Evolutionary conservation across 2,888 invertebrate species (phyloP).

Genomic region (Volucella zonaria): DNA sequence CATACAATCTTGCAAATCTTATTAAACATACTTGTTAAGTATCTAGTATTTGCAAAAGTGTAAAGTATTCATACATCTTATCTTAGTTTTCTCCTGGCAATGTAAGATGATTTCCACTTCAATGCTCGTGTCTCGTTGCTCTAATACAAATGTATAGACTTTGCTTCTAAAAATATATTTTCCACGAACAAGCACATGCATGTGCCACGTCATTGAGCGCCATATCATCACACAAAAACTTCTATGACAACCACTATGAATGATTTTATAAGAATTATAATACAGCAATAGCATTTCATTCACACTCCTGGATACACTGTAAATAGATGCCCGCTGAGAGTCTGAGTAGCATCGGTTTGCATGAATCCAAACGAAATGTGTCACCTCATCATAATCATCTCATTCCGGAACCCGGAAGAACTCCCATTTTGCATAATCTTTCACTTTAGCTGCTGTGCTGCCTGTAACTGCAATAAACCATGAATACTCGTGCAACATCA

Average conservation of each 20-base stretch:
- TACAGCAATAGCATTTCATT: conserved; percentile 63
- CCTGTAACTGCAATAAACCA: conserved; percentile 50
- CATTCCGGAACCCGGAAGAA: conserved; percentile 67
- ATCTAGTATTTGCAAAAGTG: no score
- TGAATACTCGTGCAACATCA: conserved; percentile 36
- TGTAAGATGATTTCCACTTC: background rate
- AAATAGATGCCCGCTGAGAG: conserved; percentile 14
- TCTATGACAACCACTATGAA: conserved; percentile 46
- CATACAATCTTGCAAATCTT: no score
- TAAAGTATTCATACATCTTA: no score
- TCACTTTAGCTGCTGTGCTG: conserved; percentile 46
- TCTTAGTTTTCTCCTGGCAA: no score
- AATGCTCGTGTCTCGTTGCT: background rate
- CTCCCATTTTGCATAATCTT: conserved; percentile 65
- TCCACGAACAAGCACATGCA: background rate
- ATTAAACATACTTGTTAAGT: no score
- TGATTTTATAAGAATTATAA: conserved; percentile 43
- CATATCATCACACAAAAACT: conserved; percentile 39
- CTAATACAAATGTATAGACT: conserved; percentile 24
- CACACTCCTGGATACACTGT: conserved; percentile 19
- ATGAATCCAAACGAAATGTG: conserved; percentile 49
- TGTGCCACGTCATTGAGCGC: conserved; percentile 53
- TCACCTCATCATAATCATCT: conserved; percentile 39
- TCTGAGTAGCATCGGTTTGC: conserved; percentile 51
- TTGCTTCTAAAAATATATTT: conserved; percentile 48